Evolutionary conservation across 2,113 vertebrate species (phyloP).

Genomic region (Paradisaea rubra): DNA sequence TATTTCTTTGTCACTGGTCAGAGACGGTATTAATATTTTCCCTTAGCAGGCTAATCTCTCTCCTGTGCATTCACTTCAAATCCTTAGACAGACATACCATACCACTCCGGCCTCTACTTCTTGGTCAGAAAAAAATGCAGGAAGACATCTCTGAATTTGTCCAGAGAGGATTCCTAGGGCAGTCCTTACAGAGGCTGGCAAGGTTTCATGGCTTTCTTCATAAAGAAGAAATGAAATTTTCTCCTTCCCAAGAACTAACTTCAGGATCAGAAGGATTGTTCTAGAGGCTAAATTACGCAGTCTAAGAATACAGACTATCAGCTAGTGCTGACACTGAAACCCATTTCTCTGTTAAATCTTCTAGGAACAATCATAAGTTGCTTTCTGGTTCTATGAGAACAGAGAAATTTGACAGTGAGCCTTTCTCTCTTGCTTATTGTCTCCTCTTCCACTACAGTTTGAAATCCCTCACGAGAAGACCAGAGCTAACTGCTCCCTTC

Average conservation of each 20-base stretch:
- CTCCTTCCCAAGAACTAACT: not conserved
- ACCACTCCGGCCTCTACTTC: not conserved
- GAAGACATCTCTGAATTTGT: not conserved
- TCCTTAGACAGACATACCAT: not conserved
- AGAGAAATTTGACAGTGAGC: not conserved
- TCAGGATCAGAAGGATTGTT: not conserved
- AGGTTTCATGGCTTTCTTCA: not conserved
- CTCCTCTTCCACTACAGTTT: not conserved
- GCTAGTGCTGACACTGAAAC: not conserved
- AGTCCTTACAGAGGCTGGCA: not conserved
- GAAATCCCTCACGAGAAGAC: fast-evolving
- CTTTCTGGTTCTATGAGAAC: not conserved
- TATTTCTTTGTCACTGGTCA: not conserved
- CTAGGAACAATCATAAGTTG: not conserved
- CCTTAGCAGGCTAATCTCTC: not conserved
- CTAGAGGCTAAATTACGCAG: not conserved
- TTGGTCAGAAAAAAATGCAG: not conserved
- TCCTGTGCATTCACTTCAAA: not conserved
- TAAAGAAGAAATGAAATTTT: not conserved
- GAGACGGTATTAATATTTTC: not conserved
- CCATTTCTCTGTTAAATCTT: not conserved
- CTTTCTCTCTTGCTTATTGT: not conserved
- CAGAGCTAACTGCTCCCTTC: not conserved
- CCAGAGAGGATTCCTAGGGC: not conserved
- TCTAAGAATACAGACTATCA: not conserved